phyloP scores from a whole-genome alignment of 2,113 vertebrate genomes.

The Dasyprocta punctata region DNA sequence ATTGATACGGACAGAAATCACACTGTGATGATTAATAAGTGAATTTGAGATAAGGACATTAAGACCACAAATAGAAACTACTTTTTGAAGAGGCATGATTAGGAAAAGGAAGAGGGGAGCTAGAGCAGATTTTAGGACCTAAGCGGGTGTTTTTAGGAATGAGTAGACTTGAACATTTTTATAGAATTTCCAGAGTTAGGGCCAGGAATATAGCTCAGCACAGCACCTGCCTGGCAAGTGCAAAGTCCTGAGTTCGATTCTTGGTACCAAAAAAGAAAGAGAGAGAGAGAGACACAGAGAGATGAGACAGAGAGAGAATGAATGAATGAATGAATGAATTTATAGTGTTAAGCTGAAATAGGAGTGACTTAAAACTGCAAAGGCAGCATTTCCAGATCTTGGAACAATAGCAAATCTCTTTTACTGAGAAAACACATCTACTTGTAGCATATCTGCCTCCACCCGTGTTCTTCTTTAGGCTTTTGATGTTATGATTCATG shows the following conservation, averaged over 20 bases:
- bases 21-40: not conserved
- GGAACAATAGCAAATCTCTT: not conserved
- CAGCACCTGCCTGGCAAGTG: no score
- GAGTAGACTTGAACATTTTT: not conserved
- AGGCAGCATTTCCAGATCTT: constrained; percentile 1
- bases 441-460: not conserved
- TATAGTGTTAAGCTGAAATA: not conserved
- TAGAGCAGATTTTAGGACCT: constrained; percentile 4
- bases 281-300: no score
- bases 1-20: not conserved
- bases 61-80: not conserved
- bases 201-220: no score
- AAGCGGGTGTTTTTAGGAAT: no score
- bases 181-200: not conserved
- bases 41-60: not conserved
- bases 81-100: constrained; percentile 33
- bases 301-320: no score
- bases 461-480: not conserved
- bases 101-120: not conserved
- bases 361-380: not conserved
- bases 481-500: not conserved
- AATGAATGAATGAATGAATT: no score
- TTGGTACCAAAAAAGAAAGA: no score
- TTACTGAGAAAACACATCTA: not conserved
- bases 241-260: no score